Conservation (phyloP, 2,797 vertebrate species). For the Australoheros facetus region DNA sequence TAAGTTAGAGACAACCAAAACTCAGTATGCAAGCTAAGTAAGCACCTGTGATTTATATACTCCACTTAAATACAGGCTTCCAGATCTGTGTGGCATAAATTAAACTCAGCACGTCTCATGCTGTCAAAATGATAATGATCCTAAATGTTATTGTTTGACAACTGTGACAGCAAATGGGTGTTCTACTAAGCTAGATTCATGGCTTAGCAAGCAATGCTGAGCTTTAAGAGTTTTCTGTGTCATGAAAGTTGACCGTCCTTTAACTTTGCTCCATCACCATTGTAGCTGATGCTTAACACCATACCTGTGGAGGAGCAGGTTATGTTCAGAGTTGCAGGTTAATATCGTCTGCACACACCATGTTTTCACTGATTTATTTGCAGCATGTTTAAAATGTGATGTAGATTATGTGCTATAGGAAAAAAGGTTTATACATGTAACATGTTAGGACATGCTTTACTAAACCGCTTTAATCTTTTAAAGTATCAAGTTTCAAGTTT, state of each 20-base stretch:
- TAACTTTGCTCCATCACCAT: no score
- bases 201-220: background rate
- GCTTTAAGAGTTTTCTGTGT: background rate
- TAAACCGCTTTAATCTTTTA: background rate
- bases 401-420: fast-evolving
- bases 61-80: background rate
- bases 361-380: background rate
- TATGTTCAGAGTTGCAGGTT: background rate
- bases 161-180: background rate
- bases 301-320: background rate
- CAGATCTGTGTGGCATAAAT: background rate
- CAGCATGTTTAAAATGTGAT: background rate
- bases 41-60: no score
- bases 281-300: background rate
- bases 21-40: fast-evolving
- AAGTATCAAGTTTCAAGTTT: fast-evolving
- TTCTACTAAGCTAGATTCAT: background rate
- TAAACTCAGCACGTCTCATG: background rate
- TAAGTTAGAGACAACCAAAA: no score
- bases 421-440: background rate
- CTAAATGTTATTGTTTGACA: background rate
- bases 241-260: no score
- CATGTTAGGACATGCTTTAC: background rate
- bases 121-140: no score
- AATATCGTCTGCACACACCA: no score